These are phyloP conservation scores for Diglossa brunneiventris DNA, from an alignment of 2,113 vertebrate genomes.

Conservation along the genomic window DNA sequence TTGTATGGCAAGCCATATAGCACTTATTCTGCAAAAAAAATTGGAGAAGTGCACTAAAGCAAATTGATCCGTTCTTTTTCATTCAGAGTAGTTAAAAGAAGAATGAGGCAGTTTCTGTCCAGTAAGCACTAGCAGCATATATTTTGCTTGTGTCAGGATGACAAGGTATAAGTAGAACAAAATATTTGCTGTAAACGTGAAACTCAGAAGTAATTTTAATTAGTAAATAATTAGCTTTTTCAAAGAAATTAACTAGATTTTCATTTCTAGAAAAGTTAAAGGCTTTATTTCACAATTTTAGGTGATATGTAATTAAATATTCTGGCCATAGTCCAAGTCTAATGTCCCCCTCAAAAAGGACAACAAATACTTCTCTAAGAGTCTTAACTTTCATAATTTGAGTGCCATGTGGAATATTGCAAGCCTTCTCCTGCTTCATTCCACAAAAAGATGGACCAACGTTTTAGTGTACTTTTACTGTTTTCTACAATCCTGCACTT, in stretches of 20 bases:
- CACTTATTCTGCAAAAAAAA: neutral
- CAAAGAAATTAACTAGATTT: neutral
- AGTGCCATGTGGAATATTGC: neutral
- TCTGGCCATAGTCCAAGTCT: neutral
- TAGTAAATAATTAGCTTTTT: neutral
- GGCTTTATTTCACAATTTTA: conserved; percentile 11
- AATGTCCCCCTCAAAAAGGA: neutral
- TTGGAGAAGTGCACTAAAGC: neutral
- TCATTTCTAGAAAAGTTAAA: neutral
- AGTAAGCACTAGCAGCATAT: neutral
- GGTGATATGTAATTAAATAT: neutral
- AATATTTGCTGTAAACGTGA: neutral
- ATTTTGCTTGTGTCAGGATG: conserved; percentile 1
- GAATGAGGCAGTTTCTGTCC: neutral
- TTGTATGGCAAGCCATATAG: neutral
- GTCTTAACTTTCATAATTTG: neutral
- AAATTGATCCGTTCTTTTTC: neutral
- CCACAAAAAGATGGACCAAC: neutral
- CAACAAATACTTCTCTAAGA: neutral
- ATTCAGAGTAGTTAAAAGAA: neutral
- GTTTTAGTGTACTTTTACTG: neutral
- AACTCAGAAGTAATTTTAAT: neutral
- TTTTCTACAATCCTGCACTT: neutral
- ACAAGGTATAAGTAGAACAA: neutral
- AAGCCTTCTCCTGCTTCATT: conserved; percentile 24